Evolutionary conservation across 2,797 vertebrate genomes (phyloP).

Genomic region (Myotis planiceps): DNA sequence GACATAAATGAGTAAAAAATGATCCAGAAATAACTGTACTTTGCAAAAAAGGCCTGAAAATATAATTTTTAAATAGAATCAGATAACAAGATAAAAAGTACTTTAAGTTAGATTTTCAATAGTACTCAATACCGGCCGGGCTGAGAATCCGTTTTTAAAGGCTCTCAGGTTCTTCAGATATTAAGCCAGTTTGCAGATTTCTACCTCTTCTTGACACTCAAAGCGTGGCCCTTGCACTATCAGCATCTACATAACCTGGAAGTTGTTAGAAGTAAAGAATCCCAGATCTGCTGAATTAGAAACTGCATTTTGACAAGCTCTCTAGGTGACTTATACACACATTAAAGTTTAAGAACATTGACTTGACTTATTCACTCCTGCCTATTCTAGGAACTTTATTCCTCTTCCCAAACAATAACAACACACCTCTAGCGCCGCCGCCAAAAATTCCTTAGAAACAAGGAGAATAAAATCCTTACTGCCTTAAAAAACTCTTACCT

Average conservation of each 20-base stretch:
- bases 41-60: neutral
- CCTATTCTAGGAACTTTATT: neutral
- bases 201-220: neutral
- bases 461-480: conserved; percentile 9
- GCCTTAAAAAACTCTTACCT: conserved; percentile 1
- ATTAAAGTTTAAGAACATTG: neutral
- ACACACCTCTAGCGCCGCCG: neutral
- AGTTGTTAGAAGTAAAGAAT: neutral
- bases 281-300: neutral
- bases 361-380: neutral
- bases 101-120: conserved; percentile 13
- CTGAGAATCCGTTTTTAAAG: neutral
- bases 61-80: neutral
- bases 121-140: neutral
- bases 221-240: neutral
- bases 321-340: neutral
- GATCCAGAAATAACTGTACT: neutral
- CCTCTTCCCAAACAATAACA: neutral
- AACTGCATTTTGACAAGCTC: neutral
- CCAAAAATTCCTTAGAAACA: neutral
- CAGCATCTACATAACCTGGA: neutral
- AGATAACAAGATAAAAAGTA: neutral
- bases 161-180: neutral
- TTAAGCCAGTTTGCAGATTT: neutral
- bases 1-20: neutral